Evolutionary conservation across 2,888 invertebrate species (phyloP).

Genomic region (Danaus chrysippus): DNA sequence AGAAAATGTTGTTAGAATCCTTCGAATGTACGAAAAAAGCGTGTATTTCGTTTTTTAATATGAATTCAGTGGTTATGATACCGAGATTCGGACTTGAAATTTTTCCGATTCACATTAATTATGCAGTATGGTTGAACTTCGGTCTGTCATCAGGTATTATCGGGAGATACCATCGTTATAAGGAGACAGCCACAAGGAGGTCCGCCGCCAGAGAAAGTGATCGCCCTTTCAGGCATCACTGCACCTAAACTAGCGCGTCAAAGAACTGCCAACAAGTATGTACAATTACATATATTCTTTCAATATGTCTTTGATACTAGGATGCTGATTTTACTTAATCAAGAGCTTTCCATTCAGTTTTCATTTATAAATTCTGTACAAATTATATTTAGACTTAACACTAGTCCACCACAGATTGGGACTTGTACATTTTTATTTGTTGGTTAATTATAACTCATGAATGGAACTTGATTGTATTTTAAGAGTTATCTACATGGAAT

Average conservation of each 20-base stretch:
- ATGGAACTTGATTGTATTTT: too few relatives aligned
- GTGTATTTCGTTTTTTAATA: neutral
- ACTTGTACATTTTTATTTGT: too few relatives aligned
- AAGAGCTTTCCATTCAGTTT: too few relatives aligned
- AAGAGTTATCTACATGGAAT: too few relatives aligned
- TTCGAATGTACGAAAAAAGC: neutral
- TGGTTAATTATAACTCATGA: too few relatives aligned
- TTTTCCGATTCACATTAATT: neutral
- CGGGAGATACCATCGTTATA: slow-evolving; percentile 97
- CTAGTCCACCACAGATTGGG: too few relatives aligned
- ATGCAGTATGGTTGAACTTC: neutral
- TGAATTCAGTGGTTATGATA: neutral
- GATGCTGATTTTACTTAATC: neutral
- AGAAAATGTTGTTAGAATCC: neutral
- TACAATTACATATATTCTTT: slow-evolving; percentile 18
- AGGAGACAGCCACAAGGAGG: slow-evolving; percentile 91
- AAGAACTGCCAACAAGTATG: slow-evolving; percentile 66
- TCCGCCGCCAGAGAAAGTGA: slow-evolving; percentile 94
- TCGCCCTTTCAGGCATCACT: slow-evolving; percentile 93
- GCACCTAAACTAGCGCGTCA: slow-evolving; percentile 90
- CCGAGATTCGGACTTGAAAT: neutral
- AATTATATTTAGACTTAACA: too few relatives aligned
- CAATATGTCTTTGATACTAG: neutral
- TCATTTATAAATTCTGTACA: too few relatives aligned
- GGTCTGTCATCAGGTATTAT: slow-evolving; percentile 84